A percentile compares a stretch with the other conserved stretches of the same genome.
These are phyloP conservation scores for Dascillus cervinus DNA, from an alignment of 2,888 invertebrate genomes.

Conservation along the genomic window DNA sequence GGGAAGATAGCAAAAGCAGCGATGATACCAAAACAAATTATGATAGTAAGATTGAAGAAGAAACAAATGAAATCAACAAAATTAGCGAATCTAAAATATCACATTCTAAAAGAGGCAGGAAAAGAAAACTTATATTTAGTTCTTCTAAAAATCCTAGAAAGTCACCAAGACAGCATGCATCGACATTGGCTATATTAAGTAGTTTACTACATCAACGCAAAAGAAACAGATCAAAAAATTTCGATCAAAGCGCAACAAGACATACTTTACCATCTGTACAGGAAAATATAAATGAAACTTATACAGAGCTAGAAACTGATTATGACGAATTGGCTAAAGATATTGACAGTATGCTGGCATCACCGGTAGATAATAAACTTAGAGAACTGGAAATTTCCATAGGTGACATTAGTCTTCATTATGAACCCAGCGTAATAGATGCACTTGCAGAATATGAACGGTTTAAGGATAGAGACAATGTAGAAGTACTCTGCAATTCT, in stretches of 20 bases:
- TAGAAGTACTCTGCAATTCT: too few relatives aligned
- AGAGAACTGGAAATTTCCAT: conserved; percentile 47
- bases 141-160: conserved; percentile 67
- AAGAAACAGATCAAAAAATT: conserved; percentile 31
- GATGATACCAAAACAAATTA: conserved; percentile 19
- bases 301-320: conserved; percentile 36
- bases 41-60: conserved; percentile 4
- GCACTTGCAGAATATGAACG: conserved; percentile 41
- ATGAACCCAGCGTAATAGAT: conserved; percentile 29
- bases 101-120: conserved; percentile 10
- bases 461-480: conserved; percentile 7
- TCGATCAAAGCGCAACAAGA: conserved; percentile 43
- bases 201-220: conserved; percentile 53
- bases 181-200: conserved; percentile 74
- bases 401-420: conserved; percentile 35
- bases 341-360: conserved; percentile 42
- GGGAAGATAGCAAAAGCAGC: conserved; percentile 33
- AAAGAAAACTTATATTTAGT: too few relatives aligned
- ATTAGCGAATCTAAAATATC: conserved; percentile 21
- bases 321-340: conserved; percentile 39
- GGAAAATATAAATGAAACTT: conserved; percentile 22
- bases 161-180: conserved; percentile 82
- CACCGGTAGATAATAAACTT: conserved; percentile 36
- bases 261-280: conserved; percentile 14
- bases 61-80: conserved; percentile 40